phyloP scores from a whole-genome alignment of 35 echinoderm and acorn worm genomes.

The Apostichopus japonicus region DNA sequence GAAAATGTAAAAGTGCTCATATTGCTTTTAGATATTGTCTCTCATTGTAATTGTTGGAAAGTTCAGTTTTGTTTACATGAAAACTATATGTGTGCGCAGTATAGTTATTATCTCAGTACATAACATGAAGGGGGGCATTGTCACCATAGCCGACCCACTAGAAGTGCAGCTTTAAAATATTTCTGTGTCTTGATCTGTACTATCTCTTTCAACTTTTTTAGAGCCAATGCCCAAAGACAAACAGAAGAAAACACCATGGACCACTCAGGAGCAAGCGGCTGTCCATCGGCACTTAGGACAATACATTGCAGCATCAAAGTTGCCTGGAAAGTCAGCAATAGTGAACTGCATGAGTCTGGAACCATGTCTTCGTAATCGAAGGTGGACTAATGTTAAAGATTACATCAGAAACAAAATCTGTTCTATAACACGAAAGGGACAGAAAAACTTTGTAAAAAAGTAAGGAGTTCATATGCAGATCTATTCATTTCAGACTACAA shows the following conservation, averaged over 20 bases:
- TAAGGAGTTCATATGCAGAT: no score
- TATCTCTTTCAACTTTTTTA: not conserved
- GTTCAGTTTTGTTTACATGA: not conserved
- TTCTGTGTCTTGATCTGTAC: not conserved
- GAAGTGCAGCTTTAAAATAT: no score
- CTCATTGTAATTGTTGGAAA: no score
- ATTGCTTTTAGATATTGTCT: not conserved
- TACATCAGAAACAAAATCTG: no score
- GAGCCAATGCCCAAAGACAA: not conserved
- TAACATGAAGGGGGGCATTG: no score
- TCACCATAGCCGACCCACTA: not conserved
- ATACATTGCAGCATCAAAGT: conserved; percentile 8
- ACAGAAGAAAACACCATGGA: conserved; percentile 21
- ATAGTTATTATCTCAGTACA: no score
- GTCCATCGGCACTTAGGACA: conserved; percentile 35
- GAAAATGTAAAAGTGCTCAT: not conserved
- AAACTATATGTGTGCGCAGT: no score
- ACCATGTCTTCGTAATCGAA: no score
- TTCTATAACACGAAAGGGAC: no score
- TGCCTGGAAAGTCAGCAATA: conserved; percentile 41
- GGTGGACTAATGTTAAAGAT: no score
- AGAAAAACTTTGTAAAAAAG: no score
- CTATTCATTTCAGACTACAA: no score
- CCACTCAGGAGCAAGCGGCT: not conserved
- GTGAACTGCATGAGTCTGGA: not conserved